These are phyloP conservation scores for Tuberolachnus salignus DNA, from an alignment of 2,888 invertebrate species.

Conservation along the genomic window DNA sequence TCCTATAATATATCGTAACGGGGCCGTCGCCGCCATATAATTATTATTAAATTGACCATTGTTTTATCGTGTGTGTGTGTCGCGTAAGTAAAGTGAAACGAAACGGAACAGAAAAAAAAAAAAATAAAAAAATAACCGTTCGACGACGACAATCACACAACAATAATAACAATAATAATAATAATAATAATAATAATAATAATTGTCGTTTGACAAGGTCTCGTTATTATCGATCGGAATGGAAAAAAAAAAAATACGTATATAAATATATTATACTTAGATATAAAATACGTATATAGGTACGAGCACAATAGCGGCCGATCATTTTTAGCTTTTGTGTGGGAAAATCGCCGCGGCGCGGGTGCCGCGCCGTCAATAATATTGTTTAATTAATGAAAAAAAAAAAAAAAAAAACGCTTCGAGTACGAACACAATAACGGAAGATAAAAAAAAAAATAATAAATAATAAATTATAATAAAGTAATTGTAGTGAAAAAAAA, in stretches of 20 bases:
- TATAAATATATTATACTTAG: too few relatives aligned
- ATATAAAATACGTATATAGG: background rate
- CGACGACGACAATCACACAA: slow-evolving; percentile 14
- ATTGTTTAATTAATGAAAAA: slow-evolving; percentile 42
- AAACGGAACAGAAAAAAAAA: too few relatives aligned
- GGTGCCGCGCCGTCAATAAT: slow-evolving; percentile 3
- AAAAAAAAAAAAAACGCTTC: background rate
- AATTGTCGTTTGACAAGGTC: slow-evolving; percentile 32
- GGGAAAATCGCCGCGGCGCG: slow-evolving; percentile 23
- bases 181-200: slow-evolving; percentile 6
- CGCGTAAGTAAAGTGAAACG: background rate
- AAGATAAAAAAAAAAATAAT: too few relatives aligned
- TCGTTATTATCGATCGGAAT: background rate
- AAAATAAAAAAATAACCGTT: too few relatives aligned
- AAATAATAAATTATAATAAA: too few relatives aligned
- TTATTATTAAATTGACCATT: slow-evolving; percentile 18
- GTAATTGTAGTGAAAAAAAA: too few relatives aligned
- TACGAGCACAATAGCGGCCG: background rate
- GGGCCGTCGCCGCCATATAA: too few relatives aligned
- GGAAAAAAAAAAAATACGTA: too few relatives aligned
- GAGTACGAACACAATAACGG: too few relatives aligned
- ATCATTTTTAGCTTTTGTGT: slow-evolving; percentile 41
- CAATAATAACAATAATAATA: slow-evolving; percentile 18
- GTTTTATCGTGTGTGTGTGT: background rate
- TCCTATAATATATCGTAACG: background rate